Base-by-base conservation (phyloP, 2,113 vertebrate species). In the Oplegnathus fasciatus region DNA sequence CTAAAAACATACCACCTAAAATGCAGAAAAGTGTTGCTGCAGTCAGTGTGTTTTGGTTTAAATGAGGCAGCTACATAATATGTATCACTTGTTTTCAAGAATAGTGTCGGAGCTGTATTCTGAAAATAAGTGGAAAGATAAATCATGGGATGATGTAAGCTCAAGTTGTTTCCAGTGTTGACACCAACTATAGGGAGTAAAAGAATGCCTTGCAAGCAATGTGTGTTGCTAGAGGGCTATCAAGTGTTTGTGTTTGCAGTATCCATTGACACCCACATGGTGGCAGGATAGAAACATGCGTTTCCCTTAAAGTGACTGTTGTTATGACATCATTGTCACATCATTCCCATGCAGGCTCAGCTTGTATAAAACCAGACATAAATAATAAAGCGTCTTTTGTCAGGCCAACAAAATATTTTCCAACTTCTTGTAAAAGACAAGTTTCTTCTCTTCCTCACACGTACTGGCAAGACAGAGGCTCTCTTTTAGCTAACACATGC, bases 281-380 rank as follows among this genome's bases (percentile, higher is more conserved):
- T 93, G 96, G 93, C 92, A 93, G 91, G 74, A 87, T 86, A 82
- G 91, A 92, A 86, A 91, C 89, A 89, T 74, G 37, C 32, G 75
- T 84, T 76, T 71, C 11, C 24, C 42, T 78, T 75, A 40, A 74
- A 83, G 61, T 40, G 32, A 48, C 55, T 61, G 40, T 64, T 55
- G 28, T 75, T 34, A 64, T 81, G 88, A 87, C 85, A 74, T 84
- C 83, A 72, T 34, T 82, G 83, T 91, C 84, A 80, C 72, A 72
- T 89, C 80, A 50, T 81, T 84, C 82, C 81, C 84, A 77, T 83
- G 42, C 68, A 76, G 75, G 52, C 64, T 66, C 34, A 73, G 82
- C 88, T 83, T 87, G 74, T 71, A 88, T 78, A 89, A 88, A 95
- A 82, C 68, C 89, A 87, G 74, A 89, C 79, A 82, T 67, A 82